Conservation (phyloP, 2,888 invertebrate genomes). For the Agriopis marginaria region DNA sequence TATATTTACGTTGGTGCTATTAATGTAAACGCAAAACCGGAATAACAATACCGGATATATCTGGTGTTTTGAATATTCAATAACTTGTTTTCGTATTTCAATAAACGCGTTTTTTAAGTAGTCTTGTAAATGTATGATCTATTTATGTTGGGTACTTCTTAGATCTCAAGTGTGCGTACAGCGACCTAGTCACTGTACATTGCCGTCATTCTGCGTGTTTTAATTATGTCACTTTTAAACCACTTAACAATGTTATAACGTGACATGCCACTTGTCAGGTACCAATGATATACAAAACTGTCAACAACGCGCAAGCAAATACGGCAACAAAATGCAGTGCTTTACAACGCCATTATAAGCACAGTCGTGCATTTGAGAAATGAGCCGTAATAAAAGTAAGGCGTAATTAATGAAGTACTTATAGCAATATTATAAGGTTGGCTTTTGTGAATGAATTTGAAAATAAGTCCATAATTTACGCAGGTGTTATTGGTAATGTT, state of each 20-base stretch:
- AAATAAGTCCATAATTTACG: no score
- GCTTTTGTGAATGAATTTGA: no score
- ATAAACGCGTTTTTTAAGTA: background rate
- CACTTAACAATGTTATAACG: background rate
- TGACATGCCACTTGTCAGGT: background rate
- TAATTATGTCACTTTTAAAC: background rate
- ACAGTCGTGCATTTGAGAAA: no score
- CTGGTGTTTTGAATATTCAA: conserved; percentile 18
- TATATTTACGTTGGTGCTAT: conserved; percentile 6
- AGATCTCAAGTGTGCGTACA: background rate
- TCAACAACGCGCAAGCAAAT: no score
- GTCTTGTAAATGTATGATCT: background rate
- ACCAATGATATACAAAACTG: background rate
- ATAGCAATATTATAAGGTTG: no score
- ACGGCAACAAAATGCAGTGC: no score
- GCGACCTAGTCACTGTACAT: background rate
- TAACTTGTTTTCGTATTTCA: background rate
- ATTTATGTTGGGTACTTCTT: conserved; percentile 1
- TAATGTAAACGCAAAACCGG: conserved; percentile 19
- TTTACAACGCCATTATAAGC: no score
- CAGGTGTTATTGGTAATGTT: no score
- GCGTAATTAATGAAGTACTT: no score
- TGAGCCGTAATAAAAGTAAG: no score
- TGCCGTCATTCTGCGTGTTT: background rate
- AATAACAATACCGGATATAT: conserved; percentile 20